phyloP scores from a whole-genome alignment of 2,113 vertebrate species.

The Dipodomys ordii region DNA sequence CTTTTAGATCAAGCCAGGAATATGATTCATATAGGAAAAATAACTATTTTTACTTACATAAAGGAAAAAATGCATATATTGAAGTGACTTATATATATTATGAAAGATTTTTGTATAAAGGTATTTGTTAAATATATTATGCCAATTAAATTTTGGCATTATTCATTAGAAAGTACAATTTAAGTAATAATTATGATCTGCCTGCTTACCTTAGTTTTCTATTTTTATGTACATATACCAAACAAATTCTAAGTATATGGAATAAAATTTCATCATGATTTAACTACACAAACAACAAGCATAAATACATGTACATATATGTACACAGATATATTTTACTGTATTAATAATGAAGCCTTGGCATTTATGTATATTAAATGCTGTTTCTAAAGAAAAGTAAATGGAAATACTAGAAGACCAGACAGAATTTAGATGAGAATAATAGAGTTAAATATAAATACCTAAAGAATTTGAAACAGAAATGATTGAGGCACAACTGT shows the following conservation, averaged over 20 bases:
- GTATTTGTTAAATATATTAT: not conserved
- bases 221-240: not conserved
- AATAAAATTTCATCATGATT: not conserved
- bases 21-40: slow-evolving; percentile 56
- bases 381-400: not conserved
- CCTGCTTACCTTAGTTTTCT: too few relatives aligned
- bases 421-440: not conserved
- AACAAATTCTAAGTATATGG: not conserved
- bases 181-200: not conserved
- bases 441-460: not conserved
- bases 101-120: not conserved
- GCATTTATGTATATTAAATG: not conserved
- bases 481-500: not conserved
- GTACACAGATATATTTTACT: not conserved
- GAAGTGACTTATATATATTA: not conserved
- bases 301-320: not conserved
- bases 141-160: not conserved
- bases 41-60: not conserved
- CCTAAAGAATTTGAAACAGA: not conserved
- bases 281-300: not conserved
- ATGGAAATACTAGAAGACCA: not conserved
- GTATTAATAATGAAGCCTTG: not conserved
- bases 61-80: slow-evolving; percentile 41
- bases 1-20: slow-evolving; percentile 12
- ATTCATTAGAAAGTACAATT: not conserved